These are phyloP conservation scores for Eclectus roratus DNA, from an alignment of 2,113 vertebrate species.

Conservation along the genomic window DNA sequence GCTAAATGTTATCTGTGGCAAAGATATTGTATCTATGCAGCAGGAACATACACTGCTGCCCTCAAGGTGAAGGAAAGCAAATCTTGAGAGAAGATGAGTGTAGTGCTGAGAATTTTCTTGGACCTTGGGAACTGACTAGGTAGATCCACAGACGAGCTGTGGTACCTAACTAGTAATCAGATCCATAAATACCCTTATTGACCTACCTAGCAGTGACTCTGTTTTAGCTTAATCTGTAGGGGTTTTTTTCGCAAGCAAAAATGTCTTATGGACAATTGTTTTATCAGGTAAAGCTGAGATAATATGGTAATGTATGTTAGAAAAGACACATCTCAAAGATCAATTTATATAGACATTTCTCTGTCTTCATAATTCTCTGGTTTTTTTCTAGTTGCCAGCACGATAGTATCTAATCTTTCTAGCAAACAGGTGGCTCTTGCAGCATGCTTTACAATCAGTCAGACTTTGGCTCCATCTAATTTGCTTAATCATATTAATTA, in stretches of 20 bases:
- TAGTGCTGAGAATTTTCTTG: not conserved
- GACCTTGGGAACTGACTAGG: not conserved
- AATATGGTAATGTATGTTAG: not conserved
- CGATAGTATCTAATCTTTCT: constrained; percentile 53
- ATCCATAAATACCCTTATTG: not conserved
- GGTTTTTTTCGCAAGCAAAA: not conserved
- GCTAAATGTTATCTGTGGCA: not conserved
- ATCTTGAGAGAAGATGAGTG: not conserved
- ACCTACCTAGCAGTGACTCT: not conserved
- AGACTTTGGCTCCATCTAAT: constrained; percentile 67
- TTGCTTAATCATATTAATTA: constrained; percentile 75
- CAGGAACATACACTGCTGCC: not conserved
- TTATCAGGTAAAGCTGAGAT: not conserved
- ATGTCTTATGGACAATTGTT: not conserved
- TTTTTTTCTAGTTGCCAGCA: constrained; percentile 53
- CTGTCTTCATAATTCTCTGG: not conserved
- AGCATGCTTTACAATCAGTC: constrained; percentile 69
- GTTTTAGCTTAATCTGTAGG: not conserved
- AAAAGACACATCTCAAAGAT: not conserved
- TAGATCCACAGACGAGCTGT: not conserved
- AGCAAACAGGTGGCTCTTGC: constrained; percentile 71
- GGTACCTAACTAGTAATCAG: not conserved
- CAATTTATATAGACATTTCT: not conserved
- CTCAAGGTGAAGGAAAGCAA: not conserved
- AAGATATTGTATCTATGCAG: not conserved